Base-by-base conservation (phyloP, 2,888 invertebrate genomes). In the Xanthorhoe designata region DNA sequence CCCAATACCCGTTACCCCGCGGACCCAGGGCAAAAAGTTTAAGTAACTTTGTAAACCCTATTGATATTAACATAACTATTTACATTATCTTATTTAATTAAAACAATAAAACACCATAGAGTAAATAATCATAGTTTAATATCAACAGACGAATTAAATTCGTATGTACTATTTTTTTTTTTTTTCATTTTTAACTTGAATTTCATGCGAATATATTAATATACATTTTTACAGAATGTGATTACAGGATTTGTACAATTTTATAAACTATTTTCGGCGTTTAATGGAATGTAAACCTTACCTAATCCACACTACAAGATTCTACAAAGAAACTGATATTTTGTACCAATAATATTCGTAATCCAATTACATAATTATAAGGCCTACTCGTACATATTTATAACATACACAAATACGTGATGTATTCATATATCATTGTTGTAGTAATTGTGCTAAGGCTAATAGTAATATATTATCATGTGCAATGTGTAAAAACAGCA, bases 141-240 rank as follows among this genome's bases (percentile, higher is more conserved):
- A 85, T 85, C 83, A 91, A 90, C 90, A 88, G 77, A 85, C 83
- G 85, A 89, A 87, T 85, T 84, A 84, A 85, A 88, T 89, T 88
- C 89, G 85, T n/a, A n/a, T n/a, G n/a, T 85, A 72, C 80, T 78
- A 64, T 78, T 74, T 80, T 59, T 50, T 58, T 58, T 61, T 69
- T 72, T 24, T 3, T 1, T 24, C n/a, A n/a, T 24, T 24, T 24
- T 68, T 29, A 60, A 70, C 74, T 72, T 62, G 62, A 62, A 63
- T 66, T 68, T 58, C 53, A 61, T 73, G 72, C 63, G 18, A 67
- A 51, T 68, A 42, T 42, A 13, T 51, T 32, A 58, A 60, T 51
- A 52, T 63, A 65, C 32, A 63, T 63, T 60, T 56, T 50, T 54
- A 66, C 38, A 64, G 42, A 54, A 60, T 18, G 17, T 32, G 8